Evolutionary conservation across 2,113 vertebrate genomes (phyloP).

Genomic region (Lamprologus ornatipinnis): DNA sequence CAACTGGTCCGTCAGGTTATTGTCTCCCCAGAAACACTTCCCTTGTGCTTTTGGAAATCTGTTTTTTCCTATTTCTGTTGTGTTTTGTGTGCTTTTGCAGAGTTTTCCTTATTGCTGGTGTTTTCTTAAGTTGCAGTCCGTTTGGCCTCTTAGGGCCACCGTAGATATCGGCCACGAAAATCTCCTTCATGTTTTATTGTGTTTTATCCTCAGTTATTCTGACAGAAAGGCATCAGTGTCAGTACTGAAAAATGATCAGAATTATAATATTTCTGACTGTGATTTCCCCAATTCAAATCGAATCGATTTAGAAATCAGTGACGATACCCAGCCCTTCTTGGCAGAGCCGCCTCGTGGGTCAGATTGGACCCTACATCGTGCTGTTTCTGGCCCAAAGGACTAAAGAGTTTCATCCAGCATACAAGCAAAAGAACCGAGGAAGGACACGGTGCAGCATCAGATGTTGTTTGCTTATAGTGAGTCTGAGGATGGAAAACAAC

Average conservation of each 20-base stretch:
- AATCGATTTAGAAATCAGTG: not conserved
- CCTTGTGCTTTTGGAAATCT: not conserved
- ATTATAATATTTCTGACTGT: not conserved
- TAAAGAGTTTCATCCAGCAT: not conserved
- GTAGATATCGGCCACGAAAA: accelerated
- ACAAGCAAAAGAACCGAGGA: not conserved
- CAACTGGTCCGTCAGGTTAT: not conserved
- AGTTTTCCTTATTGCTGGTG: not conserved
- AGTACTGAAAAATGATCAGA: not conserved
- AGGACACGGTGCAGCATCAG: not conserved
- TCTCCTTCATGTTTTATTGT: not conserved
- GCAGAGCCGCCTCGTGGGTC: not conserved
- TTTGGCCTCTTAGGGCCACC: not conserved
- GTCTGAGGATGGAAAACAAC: not conserved
- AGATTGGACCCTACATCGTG: not conserved
- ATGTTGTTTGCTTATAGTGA: not conserved
- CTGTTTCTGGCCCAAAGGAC: not conserved
- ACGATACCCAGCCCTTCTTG: not conserved
- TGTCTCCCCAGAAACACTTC: not conserved
- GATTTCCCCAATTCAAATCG: not conserved
- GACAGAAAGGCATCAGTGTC: not conserved
- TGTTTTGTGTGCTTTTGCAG: not conserved
- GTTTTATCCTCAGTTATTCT: not conserved
- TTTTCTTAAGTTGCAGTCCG: not conserved
- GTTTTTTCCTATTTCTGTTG: not conserved